Percentiles rank a stretch among this genome's conserved stretches.
phyloP scores from a whole-genome alignment of 2,113 vertebrate genomes.

The Bos taurus region ARS-UCD2.0 NC_037336.1:13487501-13488000 shows the following conservation, averaged over 20 bases:
- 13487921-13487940: not conserved
- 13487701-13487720: not conserved
- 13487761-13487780: not conserved
- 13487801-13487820: not conserved
- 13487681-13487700: not conserved
- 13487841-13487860: not conserved
- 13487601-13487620: fast-evolving
- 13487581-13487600: not conserved
- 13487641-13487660: not conserved
- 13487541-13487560: not conserved
- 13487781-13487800: not conserved
- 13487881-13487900: not conserved
- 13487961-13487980: not conserved
- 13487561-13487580: not conserved
- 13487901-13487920: not conserved
- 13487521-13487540: not conserved
- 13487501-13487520: not conserved
- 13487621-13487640: not conserved
- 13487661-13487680: not conserved
- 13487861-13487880: not conserved
- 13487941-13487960: not conserved
- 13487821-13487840: not conserved
- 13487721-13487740: not conserved
- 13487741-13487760: not conserved
- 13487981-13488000: not conserved